Conservation (phyloP, 2,888 invertebrate species). For the Yponomeuta evonymella region DNA sequence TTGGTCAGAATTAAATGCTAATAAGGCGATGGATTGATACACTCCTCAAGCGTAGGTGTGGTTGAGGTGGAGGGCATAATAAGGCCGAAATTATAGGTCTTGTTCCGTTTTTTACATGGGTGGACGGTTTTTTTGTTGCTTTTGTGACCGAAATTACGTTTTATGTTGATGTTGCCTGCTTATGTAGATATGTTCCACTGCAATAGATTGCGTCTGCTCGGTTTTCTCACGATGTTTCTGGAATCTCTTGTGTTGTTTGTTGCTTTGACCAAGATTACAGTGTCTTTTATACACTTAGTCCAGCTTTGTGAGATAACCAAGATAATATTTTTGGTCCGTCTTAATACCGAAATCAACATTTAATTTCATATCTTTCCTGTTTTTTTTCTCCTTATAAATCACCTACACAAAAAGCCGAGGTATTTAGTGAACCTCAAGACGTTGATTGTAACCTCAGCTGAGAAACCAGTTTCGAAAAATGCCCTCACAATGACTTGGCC, state of each 20-base stretch:
- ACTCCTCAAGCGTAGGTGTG: constrained; percentile 32
- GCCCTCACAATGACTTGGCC: constrained; percentile 11
- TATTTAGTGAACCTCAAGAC: constrained; percentile 1
- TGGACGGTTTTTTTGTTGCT: background rate
- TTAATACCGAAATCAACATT: background rate
- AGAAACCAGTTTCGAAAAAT: constrained; percentile 13
- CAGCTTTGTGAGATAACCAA: no score
- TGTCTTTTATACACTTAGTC: no score
- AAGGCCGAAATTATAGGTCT: constrained; percentile 15
- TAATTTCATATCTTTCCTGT: background rate
- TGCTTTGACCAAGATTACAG: no score
- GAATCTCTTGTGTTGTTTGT: background rate
- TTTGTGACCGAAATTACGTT: background rate
- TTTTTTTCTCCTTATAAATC: background rate
- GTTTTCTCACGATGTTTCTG: background rate
- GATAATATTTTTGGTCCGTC: no score
- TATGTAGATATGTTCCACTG: background rate
- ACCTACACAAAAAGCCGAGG: background rate
- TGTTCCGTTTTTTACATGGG: constrained; percentile 5
- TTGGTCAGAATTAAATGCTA: constrained; percentile 71
- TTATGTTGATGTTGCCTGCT: background rate
- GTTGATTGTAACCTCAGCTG: constrained; percentile 1
- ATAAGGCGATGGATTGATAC: constrained; percentile 61
- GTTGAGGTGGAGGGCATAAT: constrained; percentile 13
- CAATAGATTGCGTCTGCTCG: background rate